Percentiles rank a stretch among this genome's conserved stretches.
phyloP scores from a whole-genome alignment of 2,797 vertebrate species.

The Phataginus tricuspis region DNA sequence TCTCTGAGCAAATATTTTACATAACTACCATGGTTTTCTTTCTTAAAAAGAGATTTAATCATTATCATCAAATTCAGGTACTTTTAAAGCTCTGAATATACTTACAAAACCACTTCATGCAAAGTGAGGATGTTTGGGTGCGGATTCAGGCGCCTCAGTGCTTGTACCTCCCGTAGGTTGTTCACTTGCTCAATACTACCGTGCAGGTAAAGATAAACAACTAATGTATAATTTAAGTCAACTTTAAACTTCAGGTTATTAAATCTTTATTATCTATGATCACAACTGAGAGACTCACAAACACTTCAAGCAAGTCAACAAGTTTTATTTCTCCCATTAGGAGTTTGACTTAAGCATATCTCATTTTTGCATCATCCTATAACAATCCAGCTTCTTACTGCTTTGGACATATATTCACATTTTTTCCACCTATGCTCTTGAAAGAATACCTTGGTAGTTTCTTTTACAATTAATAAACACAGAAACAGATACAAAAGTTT shows the following conservation, averaged over 20 bases:
- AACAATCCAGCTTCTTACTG: not conserved
- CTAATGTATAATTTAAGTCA: not conserved
- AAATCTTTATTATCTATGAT: not conserved
- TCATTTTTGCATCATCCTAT: not conserved
- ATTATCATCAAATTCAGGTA: not conserved
- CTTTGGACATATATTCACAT: not conserved
- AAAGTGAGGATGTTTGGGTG: constrained; percentile 92
- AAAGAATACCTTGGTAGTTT: not conserved
- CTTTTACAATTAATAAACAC: not conserved
- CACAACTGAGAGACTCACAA: not conserved
- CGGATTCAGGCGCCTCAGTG: constrained; percentile 90
- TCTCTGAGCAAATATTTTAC: not conserved
- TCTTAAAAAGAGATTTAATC: not conserved
- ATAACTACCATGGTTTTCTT: not conserved
- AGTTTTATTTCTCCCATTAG: not conserved
- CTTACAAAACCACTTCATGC: constrained; percentile 93
- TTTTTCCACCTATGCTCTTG: not conserved
- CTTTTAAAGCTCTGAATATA: constrained; percentile 62
- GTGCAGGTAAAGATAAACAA: constrained; percentile 51
- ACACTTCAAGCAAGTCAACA: not conserved
- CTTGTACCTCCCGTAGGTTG: constrained; percentile 91
- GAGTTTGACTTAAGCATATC: not conserved
- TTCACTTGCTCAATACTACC: constrained; percentile 91
- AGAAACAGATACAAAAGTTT: not conserved
- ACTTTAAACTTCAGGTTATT: not conserved